Conservation (phyloP, 2,113 vertebrate species). For the Oxyura jamaicensis region DNA sequence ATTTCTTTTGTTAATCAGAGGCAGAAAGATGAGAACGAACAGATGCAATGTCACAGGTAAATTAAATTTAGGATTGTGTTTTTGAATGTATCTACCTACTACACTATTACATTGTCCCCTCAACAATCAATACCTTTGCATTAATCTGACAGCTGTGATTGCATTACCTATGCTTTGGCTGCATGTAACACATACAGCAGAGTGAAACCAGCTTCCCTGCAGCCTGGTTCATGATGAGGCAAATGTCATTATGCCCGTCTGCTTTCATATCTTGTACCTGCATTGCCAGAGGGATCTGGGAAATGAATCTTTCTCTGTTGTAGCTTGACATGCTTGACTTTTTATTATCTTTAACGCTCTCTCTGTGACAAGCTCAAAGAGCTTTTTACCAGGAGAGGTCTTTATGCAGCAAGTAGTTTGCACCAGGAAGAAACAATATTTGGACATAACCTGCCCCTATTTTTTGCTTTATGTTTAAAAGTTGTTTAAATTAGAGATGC, state of each 20-base stretch:
- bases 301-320: conserved; percentile 66
- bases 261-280: conserved; percentile 76
- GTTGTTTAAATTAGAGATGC: not conserved
- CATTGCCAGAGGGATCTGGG: conserved; percentile 67
- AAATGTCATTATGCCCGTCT: conserved; percentile 78
- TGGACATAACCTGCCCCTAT: not conserved
- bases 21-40: conserved; percentile 45
- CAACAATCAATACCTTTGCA: conserved; percentile 74
- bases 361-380: conserved; percentile 16
- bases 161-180: conserved; percentile 73
- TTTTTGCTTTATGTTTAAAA: not conserved
- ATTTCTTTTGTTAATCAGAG: conserved; percentile 37
- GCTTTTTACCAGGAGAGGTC: not conserved
- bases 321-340: conserved; percentile 55
- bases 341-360: conserved; percentile 59
- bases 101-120: conserved; percentile 49
- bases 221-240: conserved; percentile 68
- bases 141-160: conserved; percentile 79
- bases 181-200: conserved; percentile 67
- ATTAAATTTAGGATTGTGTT: conserved; percentile 61
- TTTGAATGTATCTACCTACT: conserved; percentile 64
- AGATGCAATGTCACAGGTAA: conserved; percentile 42
- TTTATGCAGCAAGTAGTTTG: not conserved
- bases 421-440: conserved; percentile 22
- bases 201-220: conserved; percentile 64